These are phyloP conservation scores for Zhuqinia jingwanae DNA, from an alignment of 2,888 invertebrate species.

Conservation along the genomic window DNA sequence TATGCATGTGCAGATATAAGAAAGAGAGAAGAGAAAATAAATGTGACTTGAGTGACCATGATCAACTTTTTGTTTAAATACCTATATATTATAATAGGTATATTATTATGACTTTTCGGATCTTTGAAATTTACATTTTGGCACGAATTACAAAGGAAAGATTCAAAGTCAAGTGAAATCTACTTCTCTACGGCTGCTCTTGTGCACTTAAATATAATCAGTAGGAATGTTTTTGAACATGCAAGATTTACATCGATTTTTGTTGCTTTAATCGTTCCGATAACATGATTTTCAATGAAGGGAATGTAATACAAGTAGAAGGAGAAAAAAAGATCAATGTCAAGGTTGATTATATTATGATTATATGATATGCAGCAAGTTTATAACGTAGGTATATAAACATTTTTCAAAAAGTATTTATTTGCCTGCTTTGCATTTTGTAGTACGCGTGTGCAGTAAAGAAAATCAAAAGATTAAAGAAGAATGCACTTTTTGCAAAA, in stretches of 20 bases:
- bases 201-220: neutral
- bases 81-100: neutral
- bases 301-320: neutral
- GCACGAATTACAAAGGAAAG: slow-evolving; percentile 34
- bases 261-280: slow-evolving; percentile 51
- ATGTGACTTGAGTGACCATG: neutral
- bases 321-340: slow-evolving; percentile 38
- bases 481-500: slow-evolving; percentile 35
- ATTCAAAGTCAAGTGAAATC: slow-evolving; percentile 17
- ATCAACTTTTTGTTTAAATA: neutral
- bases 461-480: too few relatives aligned
- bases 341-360: slow-evolving; percentile 35
- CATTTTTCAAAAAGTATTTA: neutral
- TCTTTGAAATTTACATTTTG: slow-evolving; percentile 36
- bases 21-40: too few relatives aligned
- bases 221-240: neutral
- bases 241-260: slow-evolving; percentile 35
- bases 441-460: too few relatives aligned
- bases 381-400: too few relatives aligned
- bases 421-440: too few relatives aligned
- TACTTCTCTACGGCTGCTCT: neutral
- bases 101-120: slow-evolving; percentile 38
- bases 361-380: neutral
- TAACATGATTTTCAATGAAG: slow-evolving; percentile 51
- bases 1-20: too few relatives aligned